phyloP scores from a whole-genome alignment of 35 echinoderm and acorn worm genomes.

The Amphiura filiformis region DNA sequence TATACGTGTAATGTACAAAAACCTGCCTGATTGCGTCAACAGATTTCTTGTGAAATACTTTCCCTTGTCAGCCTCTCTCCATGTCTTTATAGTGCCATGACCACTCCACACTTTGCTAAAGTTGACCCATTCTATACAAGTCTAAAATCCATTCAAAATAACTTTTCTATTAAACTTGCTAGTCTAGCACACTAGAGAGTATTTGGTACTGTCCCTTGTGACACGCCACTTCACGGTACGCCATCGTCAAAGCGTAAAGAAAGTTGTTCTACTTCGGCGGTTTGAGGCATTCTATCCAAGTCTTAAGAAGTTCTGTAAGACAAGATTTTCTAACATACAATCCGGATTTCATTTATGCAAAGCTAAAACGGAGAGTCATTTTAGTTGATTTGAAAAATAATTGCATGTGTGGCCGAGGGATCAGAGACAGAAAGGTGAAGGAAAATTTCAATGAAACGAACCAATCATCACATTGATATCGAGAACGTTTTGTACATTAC shows the following conservation, averaged over 20 bases:
- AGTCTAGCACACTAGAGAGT: neutral
- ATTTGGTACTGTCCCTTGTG: neutral
- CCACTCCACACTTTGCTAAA: neutral
- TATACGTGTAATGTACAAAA: too few species aligned
- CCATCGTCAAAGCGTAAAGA: neutral
- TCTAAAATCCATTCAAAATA: conserved; percentile 9
- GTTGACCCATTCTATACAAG: conserved; percentile 8
- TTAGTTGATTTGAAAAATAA: too few species aligned
- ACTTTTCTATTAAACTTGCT: conserved; percentile 8
- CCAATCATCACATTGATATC: too few species aligned
- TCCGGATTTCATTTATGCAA: conserved; percentile 3
- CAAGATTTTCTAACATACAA: neutral
- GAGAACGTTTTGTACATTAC: too few species aligned
- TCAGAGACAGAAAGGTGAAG: too few species aligned
- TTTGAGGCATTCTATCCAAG: neutral
- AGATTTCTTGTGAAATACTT: too few species aligned
- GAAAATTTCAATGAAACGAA: too few species aligned
- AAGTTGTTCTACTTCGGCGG: neutral
- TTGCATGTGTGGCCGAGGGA: too few species aligned
- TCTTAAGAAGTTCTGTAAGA: neutral
- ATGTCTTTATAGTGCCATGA: neutral
- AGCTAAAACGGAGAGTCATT: neutral
- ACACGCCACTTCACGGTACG: neutral
- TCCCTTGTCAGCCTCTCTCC: neutral
- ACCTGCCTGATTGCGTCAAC: too few species aligned